Evolutionary conservation across 2,797 vertebrate genomes (phyloP).

Genomic region (Cyprinodon diabolis): DNA sequence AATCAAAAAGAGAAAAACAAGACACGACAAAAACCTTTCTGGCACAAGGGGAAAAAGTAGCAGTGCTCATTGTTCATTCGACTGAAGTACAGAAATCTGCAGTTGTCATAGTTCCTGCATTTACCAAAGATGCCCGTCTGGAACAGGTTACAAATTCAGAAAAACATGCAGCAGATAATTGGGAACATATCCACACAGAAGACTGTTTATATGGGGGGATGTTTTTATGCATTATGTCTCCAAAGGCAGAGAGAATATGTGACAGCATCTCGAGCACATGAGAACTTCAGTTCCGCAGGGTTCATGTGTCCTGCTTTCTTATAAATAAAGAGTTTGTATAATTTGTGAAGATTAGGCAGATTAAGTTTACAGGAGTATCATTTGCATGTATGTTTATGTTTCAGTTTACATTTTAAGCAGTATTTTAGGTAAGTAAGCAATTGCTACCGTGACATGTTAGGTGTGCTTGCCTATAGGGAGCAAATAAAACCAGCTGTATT

Average conservation of each 20-base stretch:
- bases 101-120: slow-evolving; percentile 58
- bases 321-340: slow-evolving; percentile 14
- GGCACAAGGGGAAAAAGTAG: slow-evolving; percentile 2
- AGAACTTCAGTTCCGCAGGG: slow-evolving; percentile 51
- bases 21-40: slow-evolving; percentile 30
- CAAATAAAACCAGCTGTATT: not conserved
- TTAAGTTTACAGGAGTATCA: slow-evolving; percentile 27
- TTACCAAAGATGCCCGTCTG: slow-evolving; percentile 69
- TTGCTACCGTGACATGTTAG: slow-evolving; percentile 12
- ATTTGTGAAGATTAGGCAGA: slow-evolving; percentile 40
- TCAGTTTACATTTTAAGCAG: slow-evolving; percentile 10
- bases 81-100: slow-evolving; percentile 53
- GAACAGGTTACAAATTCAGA: slow-evolving; percentile 70
- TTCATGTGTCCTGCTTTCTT: slow-evolving; percentile 31
- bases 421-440: slow-evolving; percentile 4
- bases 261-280: slow-evolving; percentile 64
- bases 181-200: slow-evolving; percentile 65
- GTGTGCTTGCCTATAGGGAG: not conserved
- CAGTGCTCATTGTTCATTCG: slow-evolving; percentile 28
- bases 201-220: slow-evolving; percentile 70
- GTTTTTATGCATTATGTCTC: slow-evolving; percentile 70
- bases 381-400: slow-evolving; percentile 10
- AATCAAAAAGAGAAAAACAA: not conserved
- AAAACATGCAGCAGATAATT: slow-evolving; percentile 74
- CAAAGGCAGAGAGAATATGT: slow-evolving; percentile 55